These are phyloP conservation scores for Frieseomelitta varia DNA, from an alignment of 1,140 invertebrate genomes.

Conservation along the genomic window DNA sequence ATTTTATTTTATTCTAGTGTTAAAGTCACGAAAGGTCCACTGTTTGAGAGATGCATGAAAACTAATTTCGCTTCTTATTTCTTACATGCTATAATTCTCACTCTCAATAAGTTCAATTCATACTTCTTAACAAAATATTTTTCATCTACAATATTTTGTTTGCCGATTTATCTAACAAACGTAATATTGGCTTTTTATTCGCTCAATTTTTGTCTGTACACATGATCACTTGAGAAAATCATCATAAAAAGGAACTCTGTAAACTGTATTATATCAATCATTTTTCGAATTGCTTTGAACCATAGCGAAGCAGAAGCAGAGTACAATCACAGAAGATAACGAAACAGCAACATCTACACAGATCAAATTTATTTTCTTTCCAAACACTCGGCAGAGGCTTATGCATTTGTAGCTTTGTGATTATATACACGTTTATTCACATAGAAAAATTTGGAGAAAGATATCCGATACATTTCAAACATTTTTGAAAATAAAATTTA, in stretches of 20 bases:
- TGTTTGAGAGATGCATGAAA: constrained; percentile 29
- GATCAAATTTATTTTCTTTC: background rate
- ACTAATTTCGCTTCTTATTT: constrained; percentile 41
- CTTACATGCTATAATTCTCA: background rate
- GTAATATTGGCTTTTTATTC: constrained; percentile 40
- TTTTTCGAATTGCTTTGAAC: background rate
- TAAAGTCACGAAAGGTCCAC: constrained; percentile 31
- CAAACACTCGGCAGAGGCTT: constrained; percentile 1
- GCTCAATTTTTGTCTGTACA: background rate
- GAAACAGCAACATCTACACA: background rate
- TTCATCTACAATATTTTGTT: background rate
- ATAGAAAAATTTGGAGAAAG: constrained; percentile 26
- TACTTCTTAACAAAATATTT: background rate
- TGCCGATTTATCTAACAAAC: constrained; percentile 38
- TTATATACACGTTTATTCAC: background rate
- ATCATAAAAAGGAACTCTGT: background rate
- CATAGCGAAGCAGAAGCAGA: background rate
- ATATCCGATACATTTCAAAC: background rate
- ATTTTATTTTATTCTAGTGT: no score
- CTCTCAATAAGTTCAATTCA: background rate
- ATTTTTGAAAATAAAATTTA: background rate
- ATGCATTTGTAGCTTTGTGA: constrained; percentile 44
- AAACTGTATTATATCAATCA: constrained; percentile 1
- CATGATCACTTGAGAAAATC: background rate
- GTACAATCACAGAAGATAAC: background rate